phyloP scores from a whole-genome alignment of 37 sponge, comb jelly and placozoan genomes.

The Tethya wilhelma region DNA sequence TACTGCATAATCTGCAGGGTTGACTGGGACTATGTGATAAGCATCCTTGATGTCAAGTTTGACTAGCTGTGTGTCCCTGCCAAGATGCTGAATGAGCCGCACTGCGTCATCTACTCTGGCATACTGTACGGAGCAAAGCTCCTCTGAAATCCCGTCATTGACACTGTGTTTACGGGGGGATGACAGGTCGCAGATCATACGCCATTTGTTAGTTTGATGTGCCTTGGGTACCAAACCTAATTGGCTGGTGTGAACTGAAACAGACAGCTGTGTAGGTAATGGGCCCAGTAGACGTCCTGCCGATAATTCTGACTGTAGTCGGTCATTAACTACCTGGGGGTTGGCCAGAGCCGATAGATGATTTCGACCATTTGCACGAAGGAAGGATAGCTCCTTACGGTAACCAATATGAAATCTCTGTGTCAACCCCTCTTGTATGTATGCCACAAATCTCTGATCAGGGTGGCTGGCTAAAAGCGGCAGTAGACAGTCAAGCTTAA shows the following conservation, averaged over 20 bases:
- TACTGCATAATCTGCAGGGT: conserved; percentile 16
- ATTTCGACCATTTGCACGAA: not conserved
- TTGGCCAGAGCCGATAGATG: conserved; percentile 7
- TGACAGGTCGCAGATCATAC: conserved; percentile 25
- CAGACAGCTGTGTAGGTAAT: not conserved
- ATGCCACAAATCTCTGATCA: not conserved
- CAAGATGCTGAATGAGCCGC: not conserved
- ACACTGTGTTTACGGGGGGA: conserved; percentile 6
- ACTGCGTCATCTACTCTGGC: not conserved
- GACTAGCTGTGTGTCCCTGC: not conserved
- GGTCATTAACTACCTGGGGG: not conserved
- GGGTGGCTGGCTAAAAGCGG: no score
- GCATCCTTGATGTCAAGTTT: conserved; percentile 1
- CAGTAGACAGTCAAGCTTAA: no score
- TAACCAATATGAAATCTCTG: not conserved
- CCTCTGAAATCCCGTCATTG: conserved; percentile 2
- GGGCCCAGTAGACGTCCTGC: not conserved
- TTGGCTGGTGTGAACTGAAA: not conserved
- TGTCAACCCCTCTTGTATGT: not conserved
- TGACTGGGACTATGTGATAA: conserved; percentile 8
- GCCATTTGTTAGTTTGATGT: conserved; percentile 15
- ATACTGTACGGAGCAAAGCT: not conserved
- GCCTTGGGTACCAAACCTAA: conserved; percentile 4
- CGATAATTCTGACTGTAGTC: not conserved
- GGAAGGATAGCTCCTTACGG: not conserved